phyloP scores from a whole-genome alignment of 1,140 invertebrate species.

The Phymastichus coffea region DNA sequence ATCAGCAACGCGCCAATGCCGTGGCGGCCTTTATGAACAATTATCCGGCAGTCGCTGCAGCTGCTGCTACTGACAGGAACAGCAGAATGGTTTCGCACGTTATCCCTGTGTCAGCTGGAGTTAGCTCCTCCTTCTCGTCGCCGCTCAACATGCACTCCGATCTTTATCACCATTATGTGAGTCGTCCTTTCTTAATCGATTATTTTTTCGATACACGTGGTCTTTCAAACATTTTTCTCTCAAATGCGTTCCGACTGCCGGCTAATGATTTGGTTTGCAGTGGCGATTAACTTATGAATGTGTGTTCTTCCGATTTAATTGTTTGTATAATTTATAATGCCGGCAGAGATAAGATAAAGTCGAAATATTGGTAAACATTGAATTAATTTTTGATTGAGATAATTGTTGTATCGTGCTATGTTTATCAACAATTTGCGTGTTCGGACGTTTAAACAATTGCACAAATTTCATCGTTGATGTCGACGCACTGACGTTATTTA shows the following conservation, averaged over 20 bases:
- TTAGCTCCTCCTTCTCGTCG: conserved; percentile 31
- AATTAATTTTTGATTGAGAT: conserved; percentile 17
- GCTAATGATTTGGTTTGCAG: no score
- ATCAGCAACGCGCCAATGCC: conserved; percentile 39
- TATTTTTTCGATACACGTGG: no score
- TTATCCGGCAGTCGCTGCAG: conserved; percentile 20
- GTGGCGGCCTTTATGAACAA: conserved; percentile 45
- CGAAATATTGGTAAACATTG: conserved; percentile 27
- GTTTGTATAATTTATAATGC: conserved; percentile 24
- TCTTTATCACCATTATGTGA: conserved; percentile 25
- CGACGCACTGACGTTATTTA: no score
- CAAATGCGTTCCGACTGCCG: no score
- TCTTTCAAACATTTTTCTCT: no score
- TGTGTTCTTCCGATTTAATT: no score
- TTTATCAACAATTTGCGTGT: conserved; percentile 8
- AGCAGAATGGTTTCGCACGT: conserved; percentile 49
- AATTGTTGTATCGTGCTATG: not conserved
- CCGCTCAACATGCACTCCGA: conserved; percentile 19
- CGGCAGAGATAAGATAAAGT: conserved; percentile 25
- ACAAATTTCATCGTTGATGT: no score
- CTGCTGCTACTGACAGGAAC: conserved; percentile 29
- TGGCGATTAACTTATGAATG: no score
- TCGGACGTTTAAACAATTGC: conserved; percentile 22
- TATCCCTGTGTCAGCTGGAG: conserved; percentile 41
- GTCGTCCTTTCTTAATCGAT: not conserved